These are phyloP conservation scores for Pseudococcus longispinus DNA, from an alignment of 2,888 invertebrate species.

Conservation along the genomic window DNA sequence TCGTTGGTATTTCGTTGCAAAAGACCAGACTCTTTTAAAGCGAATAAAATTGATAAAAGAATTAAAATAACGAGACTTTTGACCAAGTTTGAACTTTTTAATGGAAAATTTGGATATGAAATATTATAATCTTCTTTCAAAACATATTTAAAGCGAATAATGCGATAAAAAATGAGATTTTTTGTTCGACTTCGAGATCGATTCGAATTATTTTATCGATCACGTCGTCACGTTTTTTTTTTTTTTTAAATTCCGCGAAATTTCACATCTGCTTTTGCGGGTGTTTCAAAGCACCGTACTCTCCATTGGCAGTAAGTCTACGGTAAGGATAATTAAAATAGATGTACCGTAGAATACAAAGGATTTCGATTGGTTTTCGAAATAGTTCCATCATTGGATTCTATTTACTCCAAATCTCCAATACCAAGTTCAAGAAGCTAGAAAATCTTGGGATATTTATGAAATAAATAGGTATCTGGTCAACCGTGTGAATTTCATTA, in stretches of 20 bases:
- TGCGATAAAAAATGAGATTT: not conserved
- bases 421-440: too few species aligned
- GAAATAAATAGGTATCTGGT: too few species aligned
- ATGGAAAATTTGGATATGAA: not conserved
- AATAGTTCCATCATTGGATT: too few species aligned
- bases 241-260: not conserved
- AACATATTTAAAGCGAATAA: not conserved
- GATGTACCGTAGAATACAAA: not conserved
- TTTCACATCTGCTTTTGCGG: too few species aligned
- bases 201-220: too few species aligned
- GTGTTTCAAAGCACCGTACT: not conserved
- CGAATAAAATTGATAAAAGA: not conserved
- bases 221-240: not conserved
- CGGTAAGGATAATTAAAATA: not conserved
- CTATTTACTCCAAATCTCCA: too few species aligned
- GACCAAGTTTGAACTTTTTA: not conserved
- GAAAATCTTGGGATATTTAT: too few species aligned
- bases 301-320: not conserved
- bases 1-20: not conserved
- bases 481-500: too few species aligned
- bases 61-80: not conserved
- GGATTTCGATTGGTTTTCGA: not conserved
- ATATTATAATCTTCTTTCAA: not conserved
- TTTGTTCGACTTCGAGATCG: too few species aligned
- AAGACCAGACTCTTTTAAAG: not conserved